Evolutionary conservation across 2,797 vertebrate species (phyloP), one percentile per base, ranked within the genome.

Genomic region (Oryzias dopingdopingensis): DNA sequence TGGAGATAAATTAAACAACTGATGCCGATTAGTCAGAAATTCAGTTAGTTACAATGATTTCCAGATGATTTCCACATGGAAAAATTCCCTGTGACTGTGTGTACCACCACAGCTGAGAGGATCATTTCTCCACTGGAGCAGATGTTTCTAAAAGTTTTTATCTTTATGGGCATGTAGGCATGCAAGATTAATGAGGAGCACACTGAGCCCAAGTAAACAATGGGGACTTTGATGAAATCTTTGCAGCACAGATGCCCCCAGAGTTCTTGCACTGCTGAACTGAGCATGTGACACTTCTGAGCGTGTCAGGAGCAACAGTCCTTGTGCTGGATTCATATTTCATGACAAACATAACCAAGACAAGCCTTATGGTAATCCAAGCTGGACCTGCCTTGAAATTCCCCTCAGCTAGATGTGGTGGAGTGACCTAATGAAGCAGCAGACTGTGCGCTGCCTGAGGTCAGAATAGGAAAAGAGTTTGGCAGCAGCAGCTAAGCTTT

Each of bases 351-450:
- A 51, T 44, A 62, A 73, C 82, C 77, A 69, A 73, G 72, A 78
- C 73, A 51, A 67, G 77, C 83, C 86, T 88, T 88, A 88, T 90
- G 88, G 82, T 80, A 80, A 84, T 76, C 63, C 80, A 83, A 80
- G 67, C 66, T 57, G 83, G 81, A 84, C 85, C 73, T 79, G 86
- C 80, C 79, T 84, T 76, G 41, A 74, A 81, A 70, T 69, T 29
- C 56, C 60, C 74, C 52, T 49, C 15, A 72, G 83, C 78, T 73
- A 64, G 77, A 59, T 62, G 63, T 77, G 84, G 68, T 70, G 70
- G 68, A 74, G 60, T 76, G 85, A 81, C 85, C 84, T 86, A 86
- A 88, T 86, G 86, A 86, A 82, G 84, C 85, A 67, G 84, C 83
- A 76, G 81, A 69, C 77, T 75, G 77, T 63, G 73, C 15, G 62